Base-by-base conservation (phyloP, 2,797 vertebrate species). In the Anniella stebbinsi region DNA sequence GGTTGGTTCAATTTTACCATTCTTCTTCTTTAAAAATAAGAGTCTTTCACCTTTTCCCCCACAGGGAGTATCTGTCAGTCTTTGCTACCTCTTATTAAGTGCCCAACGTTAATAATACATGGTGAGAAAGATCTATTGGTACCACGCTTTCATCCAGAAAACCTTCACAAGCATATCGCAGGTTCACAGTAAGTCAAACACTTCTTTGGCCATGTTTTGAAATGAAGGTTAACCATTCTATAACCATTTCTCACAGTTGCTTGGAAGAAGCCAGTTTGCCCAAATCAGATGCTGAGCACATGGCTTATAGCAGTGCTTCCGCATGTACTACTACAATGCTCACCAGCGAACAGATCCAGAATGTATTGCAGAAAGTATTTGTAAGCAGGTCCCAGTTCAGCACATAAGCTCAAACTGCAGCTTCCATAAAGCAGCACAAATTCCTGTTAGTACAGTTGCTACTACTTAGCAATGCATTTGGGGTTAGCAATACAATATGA, bases 41-140 rank as follows among this genome's bases (percentile, higher is more conserved):
- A 8, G 15, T 80, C 51, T 38, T 72, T 38, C 15, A 11, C 4
- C 4, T 15, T 66, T 17, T 23, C 54, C 11, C 18, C 86, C 90
- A 41, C 93, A 99, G 99, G 98, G 91, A 98, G 93, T 48, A 98
- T 99, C 96, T 99, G 99, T 87, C 96, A 97, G 66, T 96, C 98
- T 92, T 90, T 97, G 92, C 96, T 99, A 91, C 97, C 98, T 9
- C 94, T 94, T 78, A 97, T 99, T 93, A 96, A 95, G 87, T 99
- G 98, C 88, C 98, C 98, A 2, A 98, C 98, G 70, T 96, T 99
- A 91, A 98, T 99, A 73, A 91, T 99, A 91, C 98, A 99, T 0
- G 98, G 98, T 23, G 97, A 97, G 90, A 98, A 98, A 95, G 98
- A 99, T 91, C 96, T 98, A 12, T 94, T 99, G 96, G 97, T 99